Percentiles rank a stretch among this genome's conserved stretches.
Conservation (phyloP, 2,113 vertebrate species). For the Hydrochoerus hydrochaeris region DNA sequence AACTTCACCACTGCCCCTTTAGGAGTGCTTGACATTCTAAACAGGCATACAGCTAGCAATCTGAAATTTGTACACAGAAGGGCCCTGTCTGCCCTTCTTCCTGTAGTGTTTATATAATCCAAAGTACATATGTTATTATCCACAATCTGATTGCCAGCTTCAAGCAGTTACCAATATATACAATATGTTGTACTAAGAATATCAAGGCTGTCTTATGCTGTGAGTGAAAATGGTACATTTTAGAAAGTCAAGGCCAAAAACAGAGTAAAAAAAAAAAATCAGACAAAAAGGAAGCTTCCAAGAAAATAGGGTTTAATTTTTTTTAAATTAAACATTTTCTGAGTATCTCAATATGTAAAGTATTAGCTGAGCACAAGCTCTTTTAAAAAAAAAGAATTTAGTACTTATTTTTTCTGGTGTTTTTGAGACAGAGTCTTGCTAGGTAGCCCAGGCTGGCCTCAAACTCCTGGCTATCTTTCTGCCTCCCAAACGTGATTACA, state of each 20-base stretch:
- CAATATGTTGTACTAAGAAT: constrained; percentile 47
- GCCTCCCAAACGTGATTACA: not conserved
- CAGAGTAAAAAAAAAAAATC: constrained; percentile 1
- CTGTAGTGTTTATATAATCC: constrained; percentile 70
- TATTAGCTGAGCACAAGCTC: constrained; percentile 23
- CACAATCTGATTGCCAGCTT: constrained; percentile 63
- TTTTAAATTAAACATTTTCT: constrained; percentile 10
- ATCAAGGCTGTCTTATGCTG: constrained; percentile 62
- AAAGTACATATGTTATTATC: constrained; percentile 69
- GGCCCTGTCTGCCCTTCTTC: constrained; percentile 65
- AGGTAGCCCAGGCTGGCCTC: not conserved
- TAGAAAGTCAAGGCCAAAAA: constrained; percentile 57
- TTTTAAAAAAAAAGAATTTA: constrained; percentile 29
- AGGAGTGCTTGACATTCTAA: constrained; percentile 62
- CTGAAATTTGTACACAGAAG: constrained; percentile 76
- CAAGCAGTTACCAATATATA: constrained; percentile 68
- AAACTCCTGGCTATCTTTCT: not conserved
- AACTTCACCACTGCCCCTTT: constrained; percentile 59
- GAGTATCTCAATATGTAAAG: constrained; percentile 11
- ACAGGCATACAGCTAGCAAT: constrained; percentile 62
- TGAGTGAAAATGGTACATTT: constrained; percentile 56
- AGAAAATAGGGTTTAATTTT: not conserved
- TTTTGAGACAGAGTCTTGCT: not conserved
- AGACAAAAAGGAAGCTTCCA: not conserved
- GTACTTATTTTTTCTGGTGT: not conserved